These are phyloP conservation scores for Pyrgus malvae DNA, from an alignment of 2,888 invertebrate species.

Conservation along the genomic window DNA sequence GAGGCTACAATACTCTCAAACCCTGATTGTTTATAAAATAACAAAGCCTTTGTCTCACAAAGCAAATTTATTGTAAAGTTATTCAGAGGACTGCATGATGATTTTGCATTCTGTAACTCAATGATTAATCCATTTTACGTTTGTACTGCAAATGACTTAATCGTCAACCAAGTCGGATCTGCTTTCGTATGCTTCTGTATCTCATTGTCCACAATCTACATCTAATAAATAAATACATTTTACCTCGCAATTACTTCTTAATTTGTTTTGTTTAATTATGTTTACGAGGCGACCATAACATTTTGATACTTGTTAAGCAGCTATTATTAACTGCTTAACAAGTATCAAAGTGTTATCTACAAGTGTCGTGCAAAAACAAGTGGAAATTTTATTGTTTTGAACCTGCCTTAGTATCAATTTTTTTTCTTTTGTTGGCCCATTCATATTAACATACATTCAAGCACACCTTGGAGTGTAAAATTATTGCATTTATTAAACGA, in stretches of 20 bases:
- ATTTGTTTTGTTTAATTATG: neutral
- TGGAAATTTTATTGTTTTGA: no score
- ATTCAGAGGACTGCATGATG: neutral
- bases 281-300: neutral
- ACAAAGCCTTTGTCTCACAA: no score
- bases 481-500: no score
- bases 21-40: neutral
- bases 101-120: constrained; percentile 5
- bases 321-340: no score
- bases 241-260: neutral
- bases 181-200: neutral
- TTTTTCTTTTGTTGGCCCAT: no score
- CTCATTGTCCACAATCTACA: neutral
- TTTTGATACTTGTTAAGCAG: no score
- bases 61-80: neutral
- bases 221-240: neutral
- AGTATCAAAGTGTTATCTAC: neutral
- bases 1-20: no score
- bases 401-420: no score
- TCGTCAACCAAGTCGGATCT: neutral
- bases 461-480: no score
- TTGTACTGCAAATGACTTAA: neutral
- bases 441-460: no score
- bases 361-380: no score
- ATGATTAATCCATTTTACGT: neutral